Conservation (phyloP, 2,113 vertebrate species). For the Diadophis punctatus region DNA sequence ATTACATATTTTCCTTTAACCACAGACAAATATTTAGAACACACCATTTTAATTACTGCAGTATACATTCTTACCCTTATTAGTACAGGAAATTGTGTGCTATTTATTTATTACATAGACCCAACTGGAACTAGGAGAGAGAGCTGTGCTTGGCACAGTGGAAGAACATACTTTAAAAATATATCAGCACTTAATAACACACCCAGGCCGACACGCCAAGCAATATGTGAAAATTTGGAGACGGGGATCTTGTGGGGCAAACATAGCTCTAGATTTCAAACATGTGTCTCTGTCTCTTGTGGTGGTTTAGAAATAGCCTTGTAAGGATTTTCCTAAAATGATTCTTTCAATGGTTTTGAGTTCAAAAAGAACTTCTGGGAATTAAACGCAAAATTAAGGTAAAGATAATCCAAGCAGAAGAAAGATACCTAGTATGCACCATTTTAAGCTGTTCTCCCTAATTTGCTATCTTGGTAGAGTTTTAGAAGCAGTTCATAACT, state of each 20-base stretch:
- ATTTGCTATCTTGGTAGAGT: not conserved
- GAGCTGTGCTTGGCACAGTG: not conserved
- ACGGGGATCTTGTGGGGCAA: not conserved
- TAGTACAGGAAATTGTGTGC: conserved; percentile 6
- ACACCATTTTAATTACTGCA: conserved; percentile 17
- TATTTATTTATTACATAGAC: not conserved
- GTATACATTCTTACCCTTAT: conserved; percentile 13
- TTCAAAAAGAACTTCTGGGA: not conserved
- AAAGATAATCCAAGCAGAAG: not conserved
- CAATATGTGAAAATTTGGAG: not conserved
- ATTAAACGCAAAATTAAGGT: not conserved
- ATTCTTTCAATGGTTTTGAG: not conserved
- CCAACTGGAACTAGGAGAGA: not conserved
- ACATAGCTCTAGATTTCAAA: not conserved
- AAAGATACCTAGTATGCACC: not conserved
- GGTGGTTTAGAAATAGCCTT: not conserved
- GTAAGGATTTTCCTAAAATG: not conserved
- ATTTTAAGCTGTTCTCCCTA: not conserved
- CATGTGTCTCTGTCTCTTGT: not conserved
- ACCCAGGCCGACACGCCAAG: not conserved
- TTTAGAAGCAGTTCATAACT: not conserved
- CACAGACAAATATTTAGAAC: conserved; percentile 12
- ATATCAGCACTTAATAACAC: not conserved
- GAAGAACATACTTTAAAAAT: not conserved
- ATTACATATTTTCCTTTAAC: conserved; percentile 9